Evolutionary conservation across 2,797 vertebrate genomes (phyloP), one percentile per base, ranked within the genome.

Genomic region (Sebastes iracundus): DNA sequence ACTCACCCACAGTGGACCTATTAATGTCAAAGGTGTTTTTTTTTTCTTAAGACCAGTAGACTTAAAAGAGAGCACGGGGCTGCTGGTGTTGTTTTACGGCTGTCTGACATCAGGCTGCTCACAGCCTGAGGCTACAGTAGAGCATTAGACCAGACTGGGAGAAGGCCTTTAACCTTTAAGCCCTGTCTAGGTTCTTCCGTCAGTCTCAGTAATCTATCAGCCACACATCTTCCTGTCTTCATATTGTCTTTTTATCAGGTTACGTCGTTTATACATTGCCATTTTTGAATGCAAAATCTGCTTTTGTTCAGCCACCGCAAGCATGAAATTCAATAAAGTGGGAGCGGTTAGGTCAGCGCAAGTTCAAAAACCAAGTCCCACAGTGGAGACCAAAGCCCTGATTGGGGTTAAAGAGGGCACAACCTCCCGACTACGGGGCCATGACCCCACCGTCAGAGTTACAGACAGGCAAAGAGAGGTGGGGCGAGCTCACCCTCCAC

Each of bases 1-100:
- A 87, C 80, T 90, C 79, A 81, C 62, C 86, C 88, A 90, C 90
- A 87, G 90, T 78, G 87, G 86, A 79, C 87, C 90, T 87, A 93
- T 94, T 93, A 95, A 94, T 92, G 94, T 92, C 93, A 93, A 79
- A 84, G 75, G 84, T 90, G 90, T 88, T 93, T 70, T 89, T 85
- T 83, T 86, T 89, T 85, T 63, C 76, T 78, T 77, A 92, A 92
- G 85, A 92, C 75, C 84, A 88, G 90, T 75, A 73, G 87, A 85
- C 78, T 81, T 89, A 87, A 90, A 92, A 88, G 81, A 70, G 71
- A 78, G 67, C 58, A 59, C 4, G 7, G 76, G 66, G 79, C 65
- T 87, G 78, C 83, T 76, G 67, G 87, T 93, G 92, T 93, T 94
- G 89, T 92, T 93, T 93, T 88, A 93, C 25, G 58, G 75, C 72